Evolutionary conservation across 2,888 invertebrate genomes (phyloP).

Genomic region (Andrena dorsata): DNA sequence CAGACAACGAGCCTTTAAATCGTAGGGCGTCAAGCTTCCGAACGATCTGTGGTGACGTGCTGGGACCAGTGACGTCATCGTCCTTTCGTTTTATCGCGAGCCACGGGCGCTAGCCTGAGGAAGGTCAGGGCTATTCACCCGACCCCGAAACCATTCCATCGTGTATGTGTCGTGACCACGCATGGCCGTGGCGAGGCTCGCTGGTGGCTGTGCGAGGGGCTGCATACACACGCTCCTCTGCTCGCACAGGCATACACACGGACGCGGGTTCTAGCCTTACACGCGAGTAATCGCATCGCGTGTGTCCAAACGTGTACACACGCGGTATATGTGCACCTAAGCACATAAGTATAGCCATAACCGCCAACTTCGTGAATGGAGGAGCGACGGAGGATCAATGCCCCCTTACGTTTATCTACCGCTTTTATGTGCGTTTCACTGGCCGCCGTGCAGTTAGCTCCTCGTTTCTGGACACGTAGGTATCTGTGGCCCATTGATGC

Average conservation of each 20-base stretch:
- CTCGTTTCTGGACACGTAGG: conserved; percentile 59
- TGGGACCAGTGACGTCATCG: conserved; percentile 72
- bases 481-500: conserved; percentile 31
- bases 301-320: conserved; percentile 52
- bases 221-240: conserved; percentile 39
- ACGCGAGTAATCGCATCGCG: conserved; percentile 43
- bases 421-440: conserved; percentile 70
- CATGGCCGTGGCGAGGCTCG: conserved; percentile 68
- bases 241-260: conserved; percentile 7
- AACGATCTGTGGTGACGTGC: conserved; percentile 22
- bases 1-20: background rate
- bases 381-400: conserved; percentile 78
- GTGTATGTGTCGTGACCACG: conserved; percentile 72
- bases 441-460: conserved; percentile 24
- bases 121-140: conserved; percentile 80
- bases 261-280: background rate
- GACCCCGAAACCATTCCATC: conserved; percentile 68
- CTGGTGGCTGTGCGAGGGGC: conserved; percentile 60
- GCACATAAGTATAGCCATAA: conserved; percentile 77
- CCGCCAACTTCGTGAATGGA: conserved; percentile 77
- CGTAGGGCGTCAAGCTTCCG: background rate
- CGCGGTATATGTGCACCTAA: conserved; percentile 68
- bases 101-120: conserved; percentile 73
- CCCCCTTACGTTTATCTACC: conserved; percentile 75
- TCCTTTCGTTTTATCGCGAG: conserved; percentile 72